Base-by-base conservation (phyloP, 2,797 vertebrate species). In the Pseudotriccus pelzelni region DNA sequence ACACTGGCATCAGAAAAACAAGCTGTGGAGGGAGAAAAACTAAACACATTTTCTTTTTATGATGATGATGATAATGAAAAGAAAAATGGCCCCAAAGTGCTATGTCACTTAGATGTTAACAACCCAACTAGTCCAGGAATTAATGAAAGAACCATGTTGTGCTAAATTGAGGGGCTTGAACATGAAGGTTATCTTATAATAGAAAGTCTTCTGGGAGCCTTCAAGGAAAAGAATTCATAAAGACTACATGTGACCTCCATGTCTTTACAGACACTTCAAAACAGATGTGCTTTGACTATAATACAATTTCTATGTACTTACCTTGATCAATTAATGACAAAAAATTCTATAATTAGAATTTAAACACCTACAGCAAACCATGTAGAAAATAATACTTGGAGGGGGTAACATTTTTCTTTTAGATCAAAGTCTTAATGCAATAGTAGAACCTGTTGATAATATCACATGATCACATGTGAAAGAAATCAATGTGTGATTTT, bases 371-470 rank as follows among this genome's bases (percentile, higher is more conserved):
- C 15, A 73, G 64, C 10, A 76, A 89, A 64, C 23, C 55, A 49
- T 10, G 14, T 36, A 47, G 47, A n/a, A 89, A 94, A 74, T 46
- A 91, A 84, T 63, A 75, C 73, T 94, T 92, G 69, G 76, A 84
- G 17, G 14, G 44, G 44, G 52, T 52, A 87, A 83, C 86, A 78
- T 43, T 22, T 67, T 12, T 84, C 32, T 72, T 94, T 96, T 72
- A 56, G 36, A 92, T 70, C 64, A 68, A 90, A 94, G 73, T 73
- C 24, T 16, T 63, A 47, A 32, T 66, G 82, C 75, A 94, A 94
- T 32, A 60, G 20, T 87, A 96, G 74, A 94, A 94, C 68, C 62
- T 76, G 84, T 91, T 95, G 82, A 91, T 92, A 94, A 72, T 64
- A 75, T 32, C 66, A 39, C 25, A 78, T 32, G 18, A 87, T 34